phyloP scores from a whole-genome alignment of 2,888 invertebrate genomes.

The Endotricha flammealis region DNA sequence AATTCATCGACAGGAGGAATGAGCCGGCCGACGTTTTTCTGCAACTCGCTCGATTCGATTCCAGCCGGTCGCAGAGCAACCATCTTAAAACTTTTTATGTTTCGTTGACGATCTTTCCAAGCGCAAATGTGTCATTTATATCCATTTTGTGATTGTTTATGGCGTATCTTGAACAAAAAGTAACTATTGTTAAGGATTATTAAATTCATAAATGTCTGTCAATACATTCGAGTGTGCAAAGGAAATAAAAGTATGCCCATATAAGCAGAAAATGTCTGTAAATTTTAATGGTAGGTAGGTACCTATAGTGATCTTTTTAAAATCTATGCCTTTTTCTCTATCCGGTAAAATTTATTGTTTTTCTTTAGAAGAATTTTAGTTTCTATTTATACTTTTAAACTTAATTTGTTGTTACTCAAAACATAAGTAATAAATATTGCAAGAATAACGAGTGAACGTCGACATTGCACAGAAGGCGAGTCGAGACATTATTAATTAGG shows the following conservation, averaged over 20 bases:
- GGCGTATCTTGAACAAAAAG: slow-evolving; percentile 31
- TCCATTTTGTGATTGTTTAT: slow-evolving; percentile 44
- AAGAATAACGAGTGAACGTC: slow-evolving; percentile 37
- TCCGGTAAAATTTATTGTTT: no score
- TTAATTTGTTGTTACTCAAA: neutral
- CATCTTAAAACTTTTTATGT: slow-evolving; percentile 41
- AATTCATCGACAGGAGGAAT: slow-evolving; percentile 43
- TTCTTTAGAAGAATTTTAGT: no score
- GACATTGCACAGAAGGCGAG: slow-evolving; percentile 35
- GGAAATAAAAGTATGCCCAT: no score
- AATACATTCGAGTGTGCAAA: no score
- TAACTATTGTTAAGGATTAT: slow-evolving; percentile 27
- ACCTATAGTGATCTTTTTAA: no score
- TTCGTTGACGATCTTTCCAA: slow-evolving; percentile 38
- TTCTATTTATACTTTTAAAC: no score
- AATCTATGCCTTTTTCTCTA: no score
- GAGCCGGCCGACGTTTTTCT: slow-evolving; percentile 46
- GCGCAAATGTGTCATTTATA: slow-evolving; percentile 54
- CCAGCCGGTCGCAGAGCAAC: slow-evolving; percentile 38
- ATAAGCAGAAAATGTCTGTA: slow-evolving; percentile 12
- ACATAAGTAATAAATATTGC: slow-evolving; percentile 21
- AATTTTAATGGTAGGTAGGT: slow-evolving; percentile 12
- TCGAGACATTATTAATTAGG: slow-evolving; percentile 49
- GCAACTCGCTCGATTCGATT: slow-evolving; percentile 40
- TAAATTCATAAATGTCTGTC: no score